These are phyloP conservation scores for Lepidurus arcticus DNA, from an alignment of 1,140 invertebrate genomes.

Conservation along the genomic window DNA sequence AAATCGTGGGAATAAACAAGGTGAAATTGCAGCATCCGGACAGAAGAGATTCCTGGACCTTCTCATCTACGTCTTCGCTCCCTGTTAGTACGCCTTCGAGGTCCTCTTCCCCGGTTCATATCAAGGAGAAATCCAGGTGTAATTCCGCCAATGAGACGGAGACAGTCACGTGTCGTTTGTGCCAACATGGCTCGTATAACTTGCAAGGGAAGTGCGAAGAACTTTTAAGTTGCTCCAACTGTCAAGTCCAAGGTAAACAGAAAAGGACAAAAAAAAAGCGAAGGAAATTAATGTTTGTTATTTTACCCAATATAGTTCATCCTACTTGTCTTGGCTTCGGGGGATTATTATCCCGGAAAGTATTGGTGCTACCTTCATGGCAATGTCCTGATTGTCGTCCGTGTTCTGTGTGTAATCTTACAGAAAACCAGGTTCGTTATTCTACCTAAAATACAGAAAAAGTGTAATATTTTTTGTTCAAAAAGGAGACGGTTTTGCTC, in stretches of 20 bases:
- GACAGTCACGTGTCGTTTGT: conserved; percentile 46
- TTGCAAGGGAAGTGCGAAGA: conserved; percentile 55
- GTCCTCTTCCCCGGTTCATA: not conserved
- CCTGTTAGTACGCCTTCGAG: conserved; percentile 13
- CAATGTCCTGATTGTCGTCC: conserved; percentile 49
- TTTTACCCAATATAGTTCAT: conserved; percentile 45
- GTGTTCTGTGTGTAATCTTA: conserved; percentile 44
- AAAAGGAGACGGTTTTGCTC: conserved; percentile 63
- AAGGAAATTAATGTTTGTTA: not conserved
- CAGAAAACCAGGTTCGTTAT: conserved; percentile 26
- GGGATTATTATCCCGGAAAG: conserved; percentile 42
- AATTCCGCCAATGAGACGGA: conserved; percentile 40
- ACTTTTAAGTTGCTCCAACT: conserved; percentile 68
- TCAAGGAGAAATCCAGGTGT: not conserved
- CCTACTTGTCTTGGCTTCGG: conserved; percentile 49
- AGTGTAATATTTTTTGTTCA: conserved; percentile 37
- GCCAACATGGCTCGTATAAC: conserved; percentile 43
- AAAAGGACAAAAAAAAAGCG: not conserved
- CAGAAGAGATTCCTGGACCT: not conserved
- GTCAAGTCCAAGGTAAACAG: conserved; percentile 65
- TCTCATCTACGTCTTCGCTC: not conserved
- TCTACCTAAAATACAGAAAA: not conserved
- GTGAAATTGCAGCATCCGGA: conserved; percentile 28
- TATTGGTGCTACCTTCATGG: conserved; percentile 43
- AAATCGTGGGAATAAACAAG: not conserved